These are phyloP conservation scores for Drosophila willistoni DNA, from an alignment of 1,140 invertebrate species.

Conservation along the genomic window DNA sequence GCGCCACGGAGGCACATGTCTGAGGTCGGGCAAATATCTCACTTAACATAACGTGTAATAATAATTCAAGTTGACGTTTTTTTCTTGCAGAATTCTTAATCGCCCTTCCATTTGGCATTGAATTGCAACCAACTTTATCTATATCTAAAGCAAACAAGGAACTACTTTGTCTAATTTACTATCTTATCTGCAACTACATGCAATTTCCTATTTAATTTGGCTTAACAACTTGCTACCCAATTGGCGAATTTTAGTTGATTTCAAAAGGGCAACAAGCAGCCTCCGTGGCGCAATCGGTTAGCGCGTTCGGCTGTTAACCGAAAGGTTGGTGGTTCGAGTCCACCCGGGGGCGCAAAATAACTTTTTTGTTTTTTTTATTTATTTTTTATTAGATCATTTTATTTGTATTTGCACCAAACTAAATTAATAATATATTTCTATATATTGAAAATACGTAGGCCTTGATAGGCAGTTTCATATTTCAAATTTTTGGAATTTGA, in stretches of 20 bases:
- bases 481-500: not conserved
- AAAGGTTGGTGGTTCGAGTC: slow-evolving; percentile 94
- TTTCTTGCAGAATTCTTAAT: not conserved
- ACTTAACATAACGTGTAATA: slow-evolving; percentile 1
- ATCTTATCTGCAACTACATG: not conserved
- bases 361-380: not conserved
- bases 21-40: not conserved
- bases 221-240: not conserved
- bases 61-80: not conserved
- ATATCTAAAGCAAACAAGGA: not conserved
- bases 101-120: not conserved
- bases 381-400: too few relatives aligned
- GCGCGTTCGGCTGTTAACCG: slow-evolving; percentile 96
- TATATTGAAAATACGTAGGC: too few relatives aligned
- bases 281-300: slow-evolving; percentile 93
- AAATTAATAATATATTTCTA: too few relatives aligned
- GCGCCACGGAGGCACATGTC: slow-evolving; percentile 88
- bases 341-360: slow-evolving; percentile 88
- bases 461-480: too few relatives aligned
- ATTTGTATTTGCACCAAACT: too few relatives aligned
- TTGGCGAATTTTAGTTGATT: not conserved
- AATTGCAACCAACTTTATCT: not conserved
- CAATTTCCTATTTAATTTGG: not conserved
- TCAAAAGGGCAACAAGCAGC: slow-evolving; percentile 68
- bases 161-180: not conserved